Base-by-base conservation (phyloP, 2,888 invertebrate genomes). In the Drosophila percnosoma region DNA sequence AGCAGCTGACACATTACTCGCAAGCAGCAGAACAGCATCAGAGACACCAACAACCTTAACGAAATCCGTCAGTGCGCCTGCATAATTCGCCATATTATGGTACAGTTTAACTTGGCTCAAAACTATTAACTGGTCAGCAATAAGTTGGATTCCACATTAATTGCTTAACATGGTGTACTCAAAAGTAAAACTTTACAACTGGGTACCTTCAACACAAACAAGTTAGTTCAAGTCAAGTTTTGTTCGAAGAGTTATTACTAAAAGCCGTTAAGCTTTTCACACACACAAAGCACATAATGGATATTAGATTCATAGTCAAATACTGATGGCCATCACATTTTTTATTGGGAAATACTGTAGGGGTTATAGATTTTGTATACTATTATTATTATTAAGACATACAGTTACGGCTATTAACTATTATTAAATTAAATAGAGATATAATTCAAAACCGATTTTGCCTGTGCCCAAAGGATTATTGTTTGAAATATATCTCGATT, bases 1-100 rank as follows among this genome's bases (percentile, higher is more conserved):
- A 85, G 74, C 88, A 82, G 55, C 76, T 88, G 86, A 69, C 82
- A 61, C 38, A 58, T 71, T 62, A 60, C 72, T 86, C 54, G 38
- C 54, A 40, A 65, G 64, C 49, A 60, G 40, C 59, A 52, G 33
- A 10, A 33, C 54, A 58, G 45, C 48, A 51, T 36, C 51, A 5
- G 13, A 38, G 27, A 38, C 53, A 31, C 18, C 58, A 40, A 8
- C n/a, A 29, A 45, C 55, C 67, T 64, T 42, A 58, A 61, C 36
- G 48, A 57, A 24, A 45, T 27, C 24, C 40, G 57, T 58, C 68
- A 88, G 74, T 76, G 86, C 69, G 34, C 45, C 71, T 82, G 90
- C 83, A 84, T 84, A 90, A 83, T 86, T 74, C 68, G 13, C 57
- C 65, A 34, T 65, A 74, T 72, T 73, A 61, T 59, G 68, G 58